Evolutionary conservation across 2,113 vertebrate species (phyloP), one percentile per base, ranked within the genome.

Genomic region (Mesocricetus auratus): DNA sequence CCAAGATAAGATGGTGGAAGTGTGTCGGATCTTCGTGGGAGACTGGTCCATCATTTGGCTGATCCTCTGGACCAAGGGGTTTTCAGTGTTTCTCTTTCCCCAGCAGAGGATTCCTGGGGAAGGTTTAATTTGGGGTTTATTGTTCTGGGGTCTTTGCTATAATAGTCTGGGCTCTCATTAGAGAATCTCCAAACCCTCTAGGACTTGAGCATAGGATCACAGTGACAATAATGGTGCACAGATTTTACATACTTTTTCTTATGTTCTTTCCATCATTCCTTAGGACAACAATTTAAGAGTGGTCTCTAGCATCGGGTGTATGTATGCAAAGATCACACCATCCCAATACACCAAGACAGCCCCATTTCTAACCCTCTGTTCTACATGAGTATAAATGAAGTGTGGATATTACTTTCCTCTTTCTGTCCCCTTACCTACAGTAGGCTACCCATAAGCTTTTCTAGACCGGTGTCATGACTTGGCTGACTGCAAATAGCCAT

Each of bases 291-390:
- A 26, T 22, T 83, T 47, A 33, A 77, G 26, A 81, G 36, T 29
- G 62, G 78, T 90, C 93, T 53, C 29, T 88, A 73, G 31, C 60
- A 50, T 12, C 47, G 0, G n/a, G 45, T 42, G 16, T 68, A 26
- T 75, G 1, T 82, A 21, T 62, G 64, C 69, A 86, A 92, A 75
- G 31, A 91, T 64, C 9, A 75, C 29, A 66, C 31, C 19, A 62
- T 15, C 36, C 74, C 77, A 16, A 58, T 60, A 87, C 96, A 95
- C 21, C 17, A 9, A 69, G 58, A 79, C 45, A 89, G 26, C 33
- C 91, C n/a, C 8, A 78, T 88, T 92, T 94, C 93, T 2, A 91
- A 73, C 92, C 42, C 36, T 95, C 68, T 82, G 3, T 77, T 96
- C 73, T 45, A 66, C 36, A 42, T 31, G 29, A 47, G 29, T 79